These are phyloP conservation scores for Squalus acanthias DNA, from an alignment of 2,797 vertebrate species.

Conservation along the genomic window DNA sequence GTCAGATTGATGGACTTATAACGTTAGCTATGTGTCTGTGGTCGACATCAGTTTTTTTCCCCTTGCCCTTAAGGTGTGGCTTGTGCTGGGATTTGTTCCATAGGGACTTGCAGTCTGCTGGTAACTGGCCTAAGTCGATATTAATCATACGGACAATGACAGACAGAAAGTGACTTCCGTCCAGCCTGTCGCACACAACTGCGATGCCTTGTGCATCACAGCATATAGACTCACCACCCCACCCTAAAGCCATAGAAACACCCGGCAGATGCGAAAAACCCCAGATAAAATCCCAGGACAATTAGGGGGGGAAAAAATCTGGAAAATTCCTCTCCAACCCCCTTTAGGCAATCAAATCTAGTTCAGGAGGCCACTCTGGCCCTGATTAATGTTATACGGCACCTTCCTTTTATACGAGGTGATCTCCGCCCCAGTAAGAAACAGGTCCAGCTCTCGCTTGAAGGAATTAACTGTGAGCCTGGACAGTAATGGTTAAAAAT, in stretches of 20 bases:
- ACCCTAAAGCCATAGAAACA: not conserved
- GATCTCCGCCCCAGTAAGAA: not conserved
- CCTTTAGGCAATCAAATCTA: not conserved
- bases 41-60: too few species aligned
- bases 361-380: not conserved
- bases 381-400: not conserved
- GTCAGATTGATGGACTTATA: not conserved
- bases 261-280: not conserved
- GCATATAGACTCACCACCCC: not conserved
- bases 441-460: not conserved
- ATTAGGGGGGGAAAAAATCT: not conserved
- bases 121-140: not conserved
- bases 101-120: not conserved
- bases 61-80: not conserved
- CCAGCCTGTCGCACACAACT: too few species aligned
- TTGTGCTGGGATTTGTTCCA: not conserved
- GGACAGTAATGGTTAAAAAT: not conserved
- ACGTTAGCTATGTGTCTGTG: not conserved
- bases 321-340: not conserved
- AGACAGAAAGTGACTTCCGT: not conserved
- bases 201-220: not conserved
- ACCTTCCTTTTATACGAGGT: not conserved
- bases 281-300: not conserved
- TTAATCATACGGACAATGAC: not conserved
- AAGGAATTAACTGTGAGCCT: not conserved